phyloP scores from a whole-genome alignment of 2,797 vertebrate genomes.

The Parauchenoglanis punctatus region DNA sequence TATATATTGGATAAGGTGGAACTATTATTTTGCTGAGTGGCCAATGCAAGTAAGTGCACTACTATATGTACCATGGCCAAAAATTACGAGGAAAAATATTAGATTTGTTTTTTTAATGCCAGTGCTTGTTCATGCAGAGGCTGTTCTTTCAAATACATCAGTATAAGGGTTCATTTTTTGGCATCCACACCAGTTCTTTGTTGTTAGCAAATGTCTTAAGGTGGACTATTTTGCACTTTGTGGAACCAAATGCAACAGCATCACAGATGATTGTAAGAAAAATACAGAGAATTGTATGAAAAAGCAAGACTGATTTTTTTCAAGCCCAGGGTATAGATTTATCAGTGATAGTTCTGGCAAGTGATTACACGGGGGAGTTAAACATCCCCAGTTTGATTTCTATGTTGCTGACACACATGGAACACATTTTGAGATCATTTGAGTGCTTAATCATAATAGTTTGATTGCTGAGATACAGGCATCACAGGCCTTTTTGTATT shows the following conservation, averaged over 20 bases:
- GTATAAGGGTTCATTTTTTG: background rate
- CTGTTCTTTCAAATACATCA: background rate
- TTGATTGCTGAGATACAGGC: background rate
- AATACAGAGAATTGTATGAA: background rate
- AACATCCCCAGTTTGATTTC: background rate
- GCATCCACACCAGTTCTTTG: background rate
- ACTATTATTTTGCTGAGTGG: background rate
- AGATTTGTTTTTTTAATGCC: background rate
- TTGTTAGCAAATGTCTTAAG: background rate
- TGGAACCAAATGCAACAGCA: background rate
- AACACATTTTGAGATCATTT: background rate
- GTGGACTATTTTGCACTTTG: background rate
- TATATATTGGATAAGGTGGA: background rate
- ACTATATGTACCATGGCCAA: background rate
- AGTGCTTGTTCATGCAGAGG: background rate
- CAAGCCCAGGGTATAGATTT: background rate
- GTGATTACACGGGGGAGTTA: background rate
- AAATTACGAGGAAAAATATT: background rate
- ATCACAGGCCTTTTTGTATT: background rate
- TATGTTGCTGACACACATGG: background rate
- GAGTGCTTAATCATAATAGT: background rate
- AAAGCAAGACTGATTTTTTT: background rate
- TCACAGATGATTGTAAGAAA: background rate
- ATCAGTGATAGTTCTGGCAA: background rate
- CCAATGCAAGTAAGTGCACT: background rate